Evolutionary conservation across 2,113 vertebrate species (phyloP).

Genomic region (Amphiprion percula): DNA sequence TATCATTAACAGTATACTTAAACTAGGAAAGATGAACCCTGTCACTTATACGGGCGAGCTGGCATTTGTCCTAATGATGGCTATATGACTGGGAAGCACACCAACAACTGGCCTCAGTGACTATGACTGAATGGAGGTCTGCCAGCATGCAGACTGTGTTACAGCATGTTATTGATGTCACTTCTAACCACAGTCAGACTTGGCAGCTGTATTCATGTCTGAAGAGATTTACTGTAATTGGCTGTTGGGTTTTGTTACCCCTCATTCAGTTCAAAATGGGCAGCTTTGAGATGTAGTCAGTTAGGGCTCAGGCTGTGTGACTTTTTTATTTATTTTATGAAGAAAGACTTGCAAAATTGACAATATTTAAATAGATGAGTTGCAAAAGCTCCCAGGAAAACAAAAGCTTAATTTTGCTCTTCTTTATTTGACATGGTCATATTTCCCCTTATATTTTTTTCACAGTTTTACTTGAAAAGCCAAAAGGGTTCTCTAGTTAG

Average conservation of each 20-base stretch:
- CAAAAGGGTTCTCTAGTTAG: background rate
- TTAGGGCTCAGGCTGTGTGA: background rate
- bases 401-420: background rate
- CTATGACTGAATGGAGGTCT: constrained; percentile 35
- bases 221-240: constrained; percentile 25
- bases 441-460: background rate
- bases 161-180: constrained; percentile 19
- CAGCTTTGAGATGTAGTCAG: background rate
- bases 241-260: constrained; percentile 8
- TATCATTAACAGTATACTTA: background rate
- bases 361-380: background rate
- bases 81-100: constrained; percentile 12
- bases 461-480: background rate
- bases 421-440: background rate
- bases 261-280: constrained; percentile 20
- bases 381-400: background rate
- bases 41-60: background rate
- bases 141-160: constrained; percentile 34
- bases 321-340: background rate
- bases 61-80: constrained; percentile 24
- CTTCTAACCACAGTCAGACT: constrained; percentile 9
- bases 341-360: no score
- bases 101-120: constrained; percentile 10
- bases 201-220: constrained; percentile 12
- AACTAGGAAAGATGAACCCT: constrained; percentile 1